phyloP scores from a whole-genome alignment of 2,797 vertebrate species.

The Acanthis flammea region DNA sequence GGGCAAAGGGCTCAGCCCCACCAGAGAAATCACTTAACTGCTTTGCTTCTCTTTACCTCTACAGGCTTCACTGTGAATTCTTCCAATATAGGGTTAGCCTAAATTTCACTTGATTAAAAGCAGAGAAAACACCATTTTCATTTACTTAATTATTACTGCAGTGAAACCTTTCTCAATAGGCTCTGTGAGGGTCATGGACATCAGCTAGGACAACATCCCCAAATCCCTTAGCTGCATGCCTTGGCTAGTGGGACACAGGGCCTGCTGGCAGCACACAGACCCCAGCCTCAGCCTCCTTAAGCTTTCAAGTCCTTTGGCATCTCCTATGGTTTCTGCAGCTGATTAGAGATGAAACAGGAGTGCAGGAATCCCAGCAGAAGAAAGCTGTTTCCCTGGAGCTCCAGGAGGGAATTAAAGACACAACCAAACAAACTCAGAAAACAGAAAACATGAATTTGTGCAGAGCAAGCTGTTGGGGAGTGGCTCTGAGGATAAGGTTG shows the following conservation, averaged over 20 bases:
- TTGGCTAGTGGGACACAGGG: neutral
- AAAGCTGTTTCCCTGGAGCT: neutral
- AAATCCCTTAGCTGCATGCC: neutral
- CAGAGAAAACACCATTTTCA: neutral
- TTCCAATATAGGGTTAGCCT: neutral
- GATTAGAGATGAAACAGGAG: neutral
- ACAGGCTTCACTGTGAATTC: neutral
- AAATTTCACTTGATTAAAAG: neutral
- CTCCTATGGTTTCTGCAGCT: neutral
- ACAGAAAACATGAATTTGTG: neutral
- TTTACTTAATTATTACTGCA: neutral
- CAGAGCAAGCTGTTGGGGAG: neutral
- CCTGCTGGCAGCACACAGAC: neutral
- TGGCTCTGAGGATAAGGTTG: accelerated
- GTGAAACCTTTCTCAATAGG: neutral
- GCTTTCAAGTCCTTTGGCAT: neutral
- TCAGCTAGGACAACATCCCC: neutral
- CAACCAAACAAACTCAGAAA: neutral
- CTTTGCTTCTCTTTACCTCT: neutral
- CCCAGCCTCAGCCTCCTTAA: neutral
- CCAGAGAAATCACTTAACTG: neutral
- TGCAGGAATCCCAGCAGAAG: neutral
- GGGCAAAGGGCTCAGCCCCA: neutral
- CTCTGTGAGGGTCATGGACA: neutral
- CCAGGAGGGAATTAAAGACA: neutral